Evolutionary conservation across 2,797 vertebrate species (phyloP).

Genomic region (Pantherophis vulpinus): DNA sequence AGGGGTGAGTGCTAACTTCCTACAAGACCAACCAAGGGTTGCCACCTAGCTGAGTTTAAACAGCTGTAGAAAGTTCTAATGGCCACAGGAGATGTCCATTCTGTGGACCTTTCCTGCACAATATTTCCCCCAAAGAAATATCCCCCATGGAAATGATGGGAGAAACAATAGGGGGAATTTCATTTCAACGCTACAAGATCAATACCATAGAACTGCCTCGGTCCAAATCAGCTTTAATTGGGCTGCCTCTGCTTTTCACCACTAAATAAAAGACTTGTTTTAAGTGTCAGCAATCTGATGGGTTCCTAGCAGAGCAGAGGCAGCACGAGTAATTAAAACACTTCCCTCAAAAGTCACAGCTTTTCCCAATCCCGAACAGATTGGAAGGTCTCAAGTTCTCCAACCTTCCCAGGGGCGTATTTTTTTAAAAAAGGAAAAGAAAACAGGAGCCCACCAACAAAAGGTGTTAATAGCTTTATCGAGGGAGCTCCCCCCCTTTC

Average conservation of each 20-base stretch:
- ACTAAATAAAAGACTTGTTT: slow-evolving; percentile 74
- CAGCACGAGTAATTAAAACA: slow-evolving; percentile 69
- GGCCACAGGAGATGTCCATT: not conserved
- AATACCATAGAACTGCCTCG: slow-evolving; percentile 49
- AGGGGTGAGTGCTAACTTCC: no score
- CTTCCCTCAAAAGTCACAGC: slow-evolving; percentile 68
- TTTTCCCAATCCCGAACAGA: slow-evolving; percentile 77
- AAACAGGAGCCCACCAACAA: slow-evolving; percentile 86
- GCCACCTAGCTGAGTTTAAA: not conserved
- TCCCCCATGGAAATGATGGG: not conserved
- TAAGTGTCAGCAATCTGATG: slow-evolving; percentile 65
- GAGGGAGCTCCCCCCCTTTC: slow-evolving; percentile 64
- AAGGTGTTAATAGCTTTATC: slow-evolving; percentile 97
- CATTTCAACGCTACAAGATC: not conserved
- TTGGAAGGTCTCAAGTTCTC: slow-evolving; percentile 82
- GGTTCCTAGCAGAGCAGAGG: slow-evolving; percentile 51
- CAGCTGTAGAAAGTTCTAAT: not conserved
- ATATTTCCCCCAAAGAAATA: not conserved
- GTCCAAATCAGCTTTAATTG: slow-evolving; percentile 75
- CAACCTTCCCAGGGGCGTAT: slow-evolving; percentile 83
- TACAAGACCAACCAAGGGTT: not conserved
- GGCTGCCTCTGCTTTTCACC: slow-evolving; percentile 72
- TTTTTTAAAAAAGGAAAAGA: slow-evolving; percentile 47
- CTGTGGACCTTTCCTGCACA: not conserved
- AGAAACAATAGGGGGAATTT: not conserved